Base-by-base conservation (phyloP, 2,797 vertebrate genomes). In the Falco biarmicus region DNA sequence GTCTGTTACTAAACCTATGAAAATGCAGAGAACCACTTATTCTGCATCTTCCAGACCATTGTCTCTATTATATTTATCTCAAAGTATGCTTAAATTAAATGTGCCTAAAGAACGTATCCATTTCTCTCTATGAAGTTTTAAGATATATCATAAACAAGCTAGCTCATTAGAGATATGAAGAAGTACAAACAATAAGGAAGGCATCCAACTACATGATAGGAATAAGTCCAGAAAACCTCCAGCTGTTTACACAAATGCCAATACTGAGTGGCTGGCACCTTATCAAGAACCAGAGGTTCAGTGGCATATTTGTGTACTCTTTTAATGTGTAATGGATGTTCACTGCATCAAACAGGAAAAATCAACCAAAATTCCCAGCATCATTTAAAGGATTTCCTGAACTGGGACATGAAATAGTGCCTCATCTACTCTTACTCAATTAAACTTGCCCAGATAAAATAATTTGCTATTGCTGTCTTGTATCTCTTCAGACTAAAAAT, bases 191-290 rank as follows among this genome's bases (percentile, higher is more conserved):
- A 61, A 77, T 85, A 80, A 93, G 93, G 95, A 97, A 97, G 25
- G 78, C 73, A 93, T 93, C 94, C 95, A 97, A 60, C 78, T 91
- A 78, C 65, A 83, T 24, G 73, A 94, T 79, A 96, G 94, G 90
- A 97, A 87, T 11, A 88, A 34, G 20, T 86, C 93, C 96, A 96
- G 81, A 84, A 94, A 94, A 93, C 37, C 89, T 95, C 96, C 89
- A 95, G 92, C 96, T 97, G 95, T 91, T 97, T 88, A 96, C 94
- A 89, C 80, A 97, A 96, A 96, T 96, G 10, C 21, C 68, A 68
- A 76, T 69, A 93, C 53, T 70, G 84, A 95, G 89, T 70, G 65
- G 47, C 59, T 97, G 97, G 95, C 95, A 95, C 21, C 69, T 82
- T 91, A 95, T 89, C 94, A 97, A 95, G 89, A 81, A 95, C 75